Evolutionary conservation across 2,888 invertebrate genomes (phyloP).

Genomic region (Tholera decimalis): DNA sequence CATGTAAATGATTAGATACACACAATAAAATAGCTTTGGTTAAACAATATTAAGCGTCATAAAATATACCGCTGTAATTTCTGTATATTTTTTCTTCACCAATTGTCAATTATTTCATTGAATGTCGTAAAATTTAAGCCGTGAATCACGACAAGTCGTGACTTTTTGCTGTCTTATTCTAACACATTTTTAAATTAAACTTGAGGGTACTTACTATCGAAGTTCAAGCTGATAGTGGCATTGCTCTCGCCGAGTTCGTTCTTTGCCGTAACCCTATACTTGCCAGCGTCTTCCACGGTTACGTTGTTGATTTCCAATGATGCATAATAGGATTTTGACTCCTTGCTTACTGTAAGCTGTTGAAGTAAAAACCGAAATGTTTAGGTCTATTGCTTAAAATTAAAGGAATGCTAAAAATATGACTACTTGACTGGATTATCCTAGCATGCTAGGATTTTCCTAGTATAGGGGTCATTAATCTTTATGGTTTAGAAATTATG

Average conservation of each 20-base stretch:
- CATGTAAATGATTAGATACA: constrained; percentile 81
- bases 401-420: background rate
- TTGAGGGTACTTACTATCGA: constrained; percentile 97
- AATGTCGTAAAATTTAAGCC: background rate
- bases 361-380: constrained; percentile 12
- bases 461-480: too few relatives aligned
- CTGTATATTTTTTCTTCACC: constrained; percentile 7
- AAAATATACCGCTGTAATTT: constrained; percentile 26
- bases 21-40: constrained; percentile 79
- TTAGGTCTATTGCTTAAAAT: background rate
- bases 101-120: too few relatives aligned
- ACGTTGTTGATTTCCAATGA: constrained; percentile 98
- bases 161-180: constrained; percentile 16
- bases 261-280: constrained; percentile 99
- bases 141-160: background rate
- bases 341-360: constrained; percentile 97
- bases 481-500: too few relatives aligned
- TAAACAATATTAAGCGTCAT: constrained; percentile 73
- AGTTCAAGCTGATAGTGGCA: constrained; percentile 99
- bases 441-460: too few relatives aligned
- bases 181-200: background rate
- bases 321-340: constrained; percentile 98
- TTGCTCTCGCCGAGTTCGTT: constrained; percentile 99
- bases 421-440: background rate
- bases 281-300: constrained; percentile 99